Conservation (phyloP, 2,113 vertebrate genomes). For the Nannobrachium achirus region DNA sequence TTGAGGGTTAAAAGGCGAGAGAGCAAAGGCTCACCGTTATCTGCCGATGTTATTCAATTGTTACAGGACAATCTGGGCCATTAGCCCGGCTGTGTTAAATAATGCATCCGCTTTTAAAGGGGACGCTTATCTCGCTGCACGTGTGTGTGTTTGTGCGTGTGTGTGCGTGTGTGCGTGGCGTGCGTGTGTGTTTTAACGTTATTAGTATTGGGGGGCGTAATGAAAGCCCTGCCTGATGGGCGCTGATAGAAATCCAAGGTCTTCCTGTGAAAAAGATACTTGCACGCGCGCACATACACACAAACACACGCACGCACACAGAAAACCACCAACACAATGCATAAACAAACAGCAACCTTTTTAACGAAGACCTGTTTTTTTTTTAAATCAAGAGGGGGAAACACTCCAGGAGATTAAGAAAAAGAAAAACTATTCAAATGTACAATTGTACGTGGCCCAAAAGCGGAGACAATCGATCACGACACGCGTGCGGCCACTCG, state of each 20-base stretch:
- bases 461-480: constrained; percentile 65
- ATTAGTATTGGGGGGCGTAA: constrained; percentile 74
- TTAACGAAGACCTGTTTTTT: constrained; percentile 69
- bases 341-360: constrained; percentile 72
- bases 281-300: not conserved
- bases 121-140: constrained; percentile 71
- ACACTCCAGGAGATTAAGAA: constrained; percentile 56
- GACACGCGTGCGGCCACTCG: constrained; percentile 6
- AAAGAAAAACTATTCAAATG: constrained; percentile 64
- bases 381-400: too few relatives aligned
- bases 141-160: constrained; percentile 23
- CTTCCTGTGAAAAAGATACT: constrained; percentile 24
- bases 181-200: constrained; percentile 68
- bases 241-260: constrained; percentile 70
- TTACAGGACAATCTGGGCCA: constrained; percentile 81
- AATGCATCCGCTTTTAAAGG: constrained; percentile 83
- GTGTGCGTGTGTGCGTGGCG: constrained; percentile 17
- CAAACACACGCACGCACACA: not conserved
- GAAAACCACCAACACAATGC: constrained; percentile 28
- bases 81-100: constrained; percentile 82
- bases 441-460: constrained; percentile 21
- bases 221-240: constrained; percentile 70
- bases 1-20: constrained; percentile 72
- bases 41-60: constrained; percentile 84
- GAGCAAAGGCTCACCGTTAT: constrained; percentile 76